Evolutionary conservation across 23 tunicate species (phyloP), one percentile per base, ranked within the genome.

Genomic region (Diplosoma virens): DNA sequence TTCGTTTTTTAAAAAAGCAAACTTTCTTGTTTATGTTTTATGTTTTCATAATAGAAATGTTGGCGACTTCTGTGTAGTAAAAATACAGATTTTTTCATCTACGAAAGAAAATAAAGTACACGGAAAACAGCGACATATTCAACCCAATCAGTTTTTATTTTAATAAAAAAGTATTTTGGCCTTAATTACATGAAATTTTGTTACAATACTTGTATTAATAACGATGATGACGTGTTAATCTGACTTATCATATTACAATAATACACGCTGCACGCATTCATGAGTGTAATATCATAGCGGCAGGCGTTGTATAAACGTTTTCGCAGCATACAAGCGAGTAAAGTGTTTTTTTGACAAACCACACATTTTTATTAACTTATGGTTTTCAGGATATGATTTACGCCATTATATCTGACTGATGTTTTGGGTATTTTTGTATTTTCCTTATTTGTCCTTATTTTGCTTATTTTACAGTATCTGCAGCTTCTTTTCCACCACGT

Each of bases 401-500:
- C 63, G 4, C 63, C 24, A 55, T 55, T 55, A 55, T 14, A 55
- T 55, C 63, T 16, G 63, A 55, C 21, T 25, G 63, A 55, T 4
- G 21, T 22, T 4, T 20, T 55, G 63, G 24, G 24, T 41, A 7
- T 41, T 20, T 55, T 55, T 20, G 17, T 55, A 11, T 4, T 20
- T 4, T 55, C 63, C 24, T 55, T 55, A 25, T 55, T 20, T 14
- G 63, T 55, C 24, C 6, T 55, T 4, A 55, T 55, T 22, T 20
- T 55, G 17, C 17, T 55, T 55, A 25, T 55, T 55, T 16, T 55
- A 25, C 24, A 55, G 21, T 4, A 6, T 22, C 24, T 55, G 63
- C 63, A 55, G 63, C 63, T 14, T 55, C 21, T 16, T 55, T 11
- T 55, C 63, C 24, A 55, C 63, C 21, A 55, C 63, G 63, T 55